phyloP scores from a whole-genome alignment of 2,888 invertebrate genomes.

The Lasioglossum marginatum region DNA sequence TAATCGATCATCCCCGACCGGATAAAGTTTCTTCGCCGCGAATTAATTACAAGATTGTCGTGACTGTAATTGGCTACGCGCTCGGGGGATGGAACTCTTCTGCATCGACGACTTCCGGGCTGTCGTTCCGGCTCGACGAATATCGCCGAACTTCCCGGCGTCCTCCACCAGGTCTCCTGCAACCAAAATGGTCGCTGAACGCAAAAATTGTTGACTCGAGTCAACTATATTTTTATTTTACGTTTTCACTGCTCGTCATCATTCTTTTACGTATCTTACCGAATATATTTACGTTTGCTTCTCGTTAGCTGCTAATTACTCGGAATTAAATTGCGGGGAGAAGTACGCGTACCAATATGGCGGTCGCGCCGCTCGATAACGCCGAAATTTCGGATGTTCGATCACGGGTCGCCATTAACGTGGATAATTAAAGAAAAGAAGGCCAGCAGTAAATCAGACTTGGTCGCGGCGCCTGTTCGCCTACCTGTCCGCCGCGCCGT shows the following conservation, averaged over 20 bases:
- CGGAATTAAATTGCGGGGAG: neutral
- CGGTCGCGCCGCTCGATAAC: neutral
- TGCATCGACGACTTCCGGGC: neutral
- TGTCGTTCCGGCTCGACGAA: neutral
- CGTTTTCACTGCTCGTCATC: no score
- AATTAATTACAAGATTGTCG: constrained; percentile 20
- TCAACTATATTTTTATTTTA: neutral
- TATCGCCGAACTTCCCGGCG: neutral
- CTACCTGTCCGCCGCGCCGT: constrained; percentile 43
- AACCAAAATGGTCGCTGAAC: neutral
- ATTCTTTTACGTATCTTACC: neutral
- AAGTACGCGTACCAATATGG: neutral
- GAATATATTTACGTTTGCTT: neutral
- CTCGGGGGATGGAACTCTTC: neutral
- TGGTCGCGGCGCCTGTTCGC: constrained; percentile 31
- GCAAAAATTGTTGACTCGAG: neutral
- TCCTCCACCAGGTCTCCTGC: neutral
- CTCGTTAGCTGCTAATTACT: neutral
- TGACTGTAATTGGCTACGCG: neutral
- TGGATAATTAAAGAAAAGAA: constrained; percentile 65
- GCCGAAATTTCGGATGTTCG: neutral
- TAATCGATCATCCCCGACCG: constrained; percentile 18
- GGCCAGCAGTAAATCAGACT: constrained; percentile 70
- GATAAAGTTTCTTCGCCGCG: constrained; percentile 10
- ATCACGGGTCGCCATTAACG: constrained; percentile 42